Evolutionary conservation across 1,140 invertebrate species (phyloP), one percentile per base, ranked within the genome.

Genomic region (Bacillus rossius): DNA sequence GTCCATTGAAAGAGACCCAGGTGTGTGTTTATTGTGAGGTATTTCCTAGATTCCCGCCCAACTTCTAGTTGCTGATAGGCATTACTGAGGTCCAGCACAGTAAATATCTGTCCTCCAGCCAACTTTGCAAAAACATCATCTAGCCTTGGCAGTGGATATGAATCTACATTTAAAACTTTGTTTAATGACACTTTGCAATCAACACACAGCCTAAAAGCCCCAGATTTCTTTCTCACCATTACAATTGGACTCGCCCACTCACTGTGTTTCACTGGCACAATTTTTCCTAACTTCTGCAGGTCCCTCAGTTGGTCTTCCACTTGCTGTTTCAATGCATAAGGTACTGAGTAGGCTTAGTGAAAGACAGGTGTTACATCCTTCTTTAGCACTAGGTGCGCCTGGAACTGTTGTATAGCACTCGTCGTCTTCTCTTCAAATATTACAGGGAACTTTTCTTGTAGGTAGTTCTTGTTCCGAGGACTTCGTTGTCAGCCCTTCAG

Each of bases 61-160:
- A 73, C 67, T 1, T 47, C 34, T 16, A 75, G 58, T 59, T 74
- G 72, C 42, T 66, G 67, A 42, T 71, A 71, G 1, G 67, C 70
- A 38, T 69, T 41, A 0, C 68, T 53, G 16, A 71, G 48, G 55
- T 73, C 70, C 17, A 72, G 22, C 22, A 66, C 67, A 8, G 66
- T 60, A 59, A 68, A 73, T 40, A 58, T 55, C 49, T 55, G 52
- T 20, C 66, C 71, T 14, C 66, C 71, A 34, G 43, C 16, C 38
- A 60, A 17, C 17, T 41, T 42, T 10, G 20, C 29, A 7, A 64
- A 57, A 8, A 61, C 19, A 17, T 55, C 63, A 13, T 64, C 49
- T 22, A 53, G 16, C 40, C 51, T 40, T 1, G 57, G 29, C 26
- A 63, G 20, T 8, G 64, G 60, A 17, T 65, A 66, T 40, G 49